Conservation (phyloP, 1,140 invertebrate genomes). For the Arion vulgaris region DNA sequence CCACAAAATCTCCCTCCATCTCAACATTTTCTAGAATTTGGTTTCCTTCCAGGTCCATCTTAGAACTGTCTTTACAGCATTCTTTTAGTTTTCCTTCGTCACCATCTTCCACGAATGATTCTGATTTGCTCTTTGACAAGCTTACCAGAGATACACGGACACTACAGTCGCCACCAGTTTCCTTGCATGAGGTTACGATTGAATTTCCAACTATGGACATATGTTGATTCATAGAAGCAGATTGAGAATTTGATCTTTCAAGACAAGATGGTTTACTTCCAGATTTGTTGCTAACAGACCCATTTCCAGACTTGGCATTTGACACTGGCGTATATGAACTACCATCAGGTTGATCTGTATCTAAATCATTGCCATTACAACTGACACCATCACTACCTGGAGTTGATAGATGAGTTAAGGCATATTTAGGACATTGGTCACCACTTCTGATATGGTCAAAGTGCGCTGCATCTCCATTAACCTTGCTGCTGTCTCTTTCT, state of each 20-base stretch:
- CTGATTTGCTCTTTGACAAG: too few species aligned
- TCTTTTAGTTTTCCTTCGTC: too few species aligned
- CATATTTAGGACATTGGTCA: neutral
- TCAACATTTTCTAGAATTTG: neutral
- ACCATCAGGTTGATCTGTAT: conserved; percentile 6
- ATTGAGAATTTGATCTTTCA: neutral
- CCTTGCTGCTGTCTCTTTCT: neutral
- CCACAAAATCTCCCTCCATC: neutral
- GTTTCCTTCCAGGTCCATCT: neutral
- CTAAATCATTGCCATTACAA: neutral
- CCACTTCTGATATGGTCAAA: neutral
- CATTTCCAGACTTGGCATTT: neutral
- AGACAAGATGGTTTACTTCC: neutral
- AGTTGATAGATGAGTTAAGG: neutral
- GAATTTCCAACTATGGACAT: too few species aligned
- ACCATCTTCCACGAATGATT: too few species aligned
- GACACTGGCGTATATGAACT: neutral
- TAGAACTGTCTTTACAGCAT: neutral
- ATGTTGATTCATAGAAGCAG: too few species aligned
- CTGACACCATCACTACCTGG: neutral
- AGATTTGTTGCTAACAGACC: neutral
- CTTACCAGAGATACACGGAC: too few species aligned
- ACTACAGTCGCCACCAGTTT: too few species aligned
- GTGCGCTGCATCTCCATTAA: neutral
- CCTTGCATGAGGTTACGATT: too few species aligned